A percentile compares a stretch with the other conserved stretches of the same genome.
These are phyloP conservation scores for Protonemura montana DNA, from an alignment of 2,888 invertebrate genomes.

Conservation along the genomic window DNA sequence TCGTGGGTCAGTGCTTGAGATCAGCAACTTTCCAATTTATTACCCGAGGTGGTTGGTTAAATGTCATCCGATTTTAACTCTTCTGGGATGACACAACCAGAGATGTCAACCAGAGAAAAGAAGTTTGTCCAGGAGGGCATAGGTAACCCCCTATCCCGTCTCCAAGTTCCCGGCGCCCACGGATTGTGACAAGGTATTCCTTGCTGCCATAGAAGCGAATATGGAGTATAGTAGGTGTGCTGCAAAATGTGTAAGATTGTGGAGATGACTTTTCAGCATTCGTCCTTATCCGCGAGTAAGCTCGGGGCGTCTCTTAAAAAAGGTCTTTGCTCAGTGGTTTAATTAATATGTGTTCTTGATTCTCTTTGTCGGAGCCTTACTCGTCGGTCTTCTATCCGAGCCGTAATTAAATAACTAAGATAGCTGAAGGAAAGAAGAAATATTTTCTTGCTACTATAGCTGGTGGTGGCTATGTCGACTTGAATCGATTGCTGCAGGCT, in stretches of 20 bases:
- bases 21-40: no score
- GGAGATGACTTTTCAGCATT: background rate
- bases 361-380: conserved; percentile 30
- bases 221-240: background rate
- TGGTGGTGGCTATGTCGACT: background rate
- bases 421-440: conserved; percentile 2
- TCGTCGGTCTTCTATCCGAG: background rate
- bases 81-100: no score
- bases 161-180: no score
- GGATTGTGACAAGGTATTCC: background rate
- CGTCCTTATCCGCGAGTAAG: background rate
- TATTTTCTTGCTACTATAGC: background rate
- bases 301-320: conserved; percentile 37
- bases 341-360: conserved; percentile 43
- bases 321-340: conserved; percentile 45
- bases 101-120: no score
- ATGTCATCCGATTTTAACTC: no score
- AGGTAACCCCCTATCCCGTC: no score
- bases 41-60: no score
- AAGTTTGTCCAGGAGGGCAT: no score
- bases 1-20: no score
- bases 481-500: background rate
- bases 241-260: background rate
- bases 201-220: background rate
- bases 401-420: conserved; percentile 36